Conservation (phyloP, 1,140 invertebrate genomes). For the Melipona quadrifasciata region DNA sequence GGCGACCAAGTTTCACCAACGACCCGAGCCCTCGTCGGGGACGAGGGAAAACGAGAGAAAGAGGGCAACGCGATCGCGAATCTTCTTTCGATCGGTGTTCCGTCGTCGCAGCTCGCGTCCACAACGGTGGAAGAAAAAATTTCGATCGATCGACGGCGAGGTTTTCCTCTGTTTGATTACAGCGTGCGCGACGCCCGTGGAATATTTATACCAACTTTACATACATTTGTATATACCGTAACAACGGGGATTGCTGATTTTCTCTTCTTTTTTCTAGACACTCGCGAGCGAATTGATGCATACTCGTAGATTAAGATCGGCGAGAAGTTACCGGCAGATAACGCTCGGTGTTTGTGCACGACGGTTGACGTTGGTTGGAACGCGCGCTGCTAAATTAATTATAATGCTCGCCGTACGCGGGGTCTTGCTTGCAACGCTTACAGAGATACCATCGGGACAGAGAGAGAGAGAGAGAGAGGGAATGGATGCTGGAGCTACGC, state of each 20-base stretch:
- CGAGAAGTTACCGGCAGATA: neutral
- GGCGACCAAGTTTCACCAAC: too few species aligned
- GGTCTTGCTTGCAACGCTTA: slow-evolving; percentile 11
- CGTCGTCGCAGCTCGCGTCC: neutral
- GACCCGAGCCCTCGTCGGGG: too few species aligned
- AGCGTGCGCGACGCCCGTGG: neutral
- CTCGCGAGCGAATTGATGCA: neutral
- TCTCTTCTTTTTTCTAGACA: neutral
- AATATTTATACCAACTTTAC: slow-evolving; percentile 25
- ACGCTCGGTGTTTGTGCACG: neutral
- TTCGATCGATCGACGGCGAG: neutral
- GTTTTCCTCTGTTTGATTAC: neutral
- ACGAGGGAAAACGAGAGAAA: too few species aligned
- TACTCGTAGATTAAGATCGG: slow-evolving; percentile 28
- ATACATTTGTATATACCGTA: neutral
- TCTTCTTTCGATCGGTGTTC: neutral
- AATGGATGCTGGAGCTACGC: neutral
- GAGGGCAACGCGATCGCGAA: neutral
- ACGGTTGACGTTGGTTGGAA: neutral
- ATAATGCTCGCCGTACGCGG: neutral
- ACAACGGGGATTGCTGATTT: neutral
- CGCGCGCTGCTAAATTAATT: slow-evolving; percentile 29
- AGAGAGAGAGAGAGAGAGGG: neutral
- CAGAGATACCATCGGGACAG: slow-evolving; percentile 6
- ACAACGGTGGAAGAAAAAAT: neutral